A percentile compares a stretch with the other conserved stretches of the same genome.
phyloP scores from a whole-genome alignment of 2,113 vertebrate genomes.

The Antennarius striatus region DNA sequence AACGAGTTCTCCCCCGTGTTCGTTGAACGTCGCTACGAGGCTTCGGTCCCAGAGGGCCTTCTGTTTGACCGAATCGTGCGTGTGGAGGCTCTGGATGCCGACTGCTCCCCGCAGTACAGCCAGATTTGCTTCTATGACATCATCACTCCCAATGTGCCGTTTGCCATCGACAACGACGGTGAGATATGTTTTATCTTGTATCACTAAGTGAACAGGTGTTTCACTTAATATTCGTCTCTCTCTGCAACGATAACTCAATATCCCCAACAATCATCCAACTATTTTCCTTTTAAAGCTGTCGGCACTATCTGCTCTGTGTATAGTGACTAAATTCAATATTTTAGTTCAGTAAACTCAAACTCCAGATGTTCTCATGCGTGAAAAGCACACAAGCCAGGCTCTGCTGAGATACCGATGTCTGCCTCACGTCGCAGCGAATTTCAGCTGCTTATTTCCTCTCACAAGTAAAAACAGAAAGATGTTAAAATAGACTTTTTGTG shows the following conservation, averaged over 20 bases:
- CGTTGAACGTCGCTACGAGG: constrained; percentile 90
- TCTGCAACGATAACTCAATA: constrained; percentile 14
- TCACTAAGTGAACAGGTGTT: constrained; percentile 2
- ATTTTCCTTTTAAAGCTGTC: constrained; percentile 1
- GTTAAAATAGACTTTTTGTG: too few relatives aligned
- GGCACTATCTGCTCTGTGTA: constrained; percentile 1
- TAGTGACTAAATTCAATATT: constrained; percentile 24
- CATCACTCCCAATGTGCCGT: constrained; percentile 95
- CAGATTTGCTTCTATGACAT: constrained; percentile 99
- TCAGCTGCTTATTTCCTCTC: too few relatives aligned
- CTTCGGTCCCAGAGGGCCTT: constrained; percentile 91
- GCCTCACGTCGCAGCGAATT: background rate
- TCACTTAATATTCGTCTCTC: background rate
- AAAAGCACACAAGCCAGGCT: constrained; percentile 15
- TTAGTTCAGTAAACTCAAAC: constrained; percentile 30
- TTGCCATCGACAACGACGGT: constrained; percentile 97
- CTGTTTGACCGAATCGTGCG: constrained; percentile 92
- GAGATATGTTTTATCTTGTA: constrained; percentile 57
- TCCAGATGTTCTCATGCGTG: constrained; percentile 31
- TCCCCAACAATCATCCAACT: constrained; percentile 1
- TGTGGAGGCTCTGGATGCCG: constrained; percentile 93
- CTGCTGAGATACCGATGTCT: constrained; percentile 1
- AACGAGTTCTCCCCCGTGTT: constrained; percentile 98
- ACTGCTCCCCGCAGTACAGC: constrained; percentile 98
- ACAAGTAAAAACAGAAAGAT: too few relatives aligned